Conservation (phyloP, 2,888 invertebrate genomes). For the Seira sanloemensis region DNA sequence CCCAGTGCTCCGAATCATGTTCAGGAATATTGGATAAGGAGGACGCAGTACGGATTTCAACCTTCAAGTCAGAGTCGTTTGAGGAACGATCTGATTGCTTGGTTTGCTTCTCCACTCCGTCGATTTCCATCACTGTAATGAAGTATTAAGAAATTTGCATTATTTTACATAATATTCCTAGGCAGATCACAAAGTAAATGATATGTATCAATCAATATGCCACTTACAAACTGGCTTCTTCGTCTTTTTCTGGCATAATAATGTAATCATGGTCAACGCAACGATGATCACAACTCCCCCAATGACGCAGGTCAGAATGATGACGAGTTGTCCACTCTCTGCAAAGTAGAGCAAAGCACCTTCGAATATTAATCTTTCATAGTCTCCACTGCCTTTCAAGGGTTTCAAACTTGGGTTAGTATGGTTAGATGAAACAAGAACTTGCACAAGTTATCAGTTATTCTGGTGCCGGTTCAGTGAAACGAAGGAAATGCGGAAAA, state of each 20-base stretch:
- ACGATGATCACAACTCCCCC: constrained; percentile 91
- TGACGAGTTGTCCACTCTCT: constrained; percentile 86
- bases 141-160: constrained; percentile 30
- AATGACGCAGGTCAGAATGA: constrained; percentile 90
- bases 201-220: constrained; percentile 18
- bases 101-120: constrained; percentile 77
- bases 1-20: constrained; percentile 74
- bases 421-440: constrained; percentile 33
- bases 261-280: constrained; percentile 88
- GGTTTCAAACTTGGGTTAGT: constrained; percentile 33
- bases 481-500: constrained; percentile 14
- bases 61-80: constrained; percentile 91
- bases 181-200: background rate
- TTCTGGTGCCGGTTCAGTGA: no score
- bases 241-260: constrained; percentile 85
- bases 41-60: constrained; percentile 85
- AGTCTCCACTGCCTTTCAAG: constrained; percentile 41
- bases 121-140: constrained; percentile 76
- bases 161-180: background rate
- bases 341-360: constrained; percentile 73
- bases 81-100: constrained; percentile 89
- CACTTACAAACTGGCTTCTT: constrained; percentile 78
- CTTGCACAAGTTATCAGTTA: no score
- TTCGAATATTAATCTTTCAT: constrained; percentile 58
- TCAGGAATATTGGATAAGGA: constrained; percentile 73